Conservation (phyloP, 37 sponge, comb jelly and placozoan species). For the Crambe crambe region DNA sequence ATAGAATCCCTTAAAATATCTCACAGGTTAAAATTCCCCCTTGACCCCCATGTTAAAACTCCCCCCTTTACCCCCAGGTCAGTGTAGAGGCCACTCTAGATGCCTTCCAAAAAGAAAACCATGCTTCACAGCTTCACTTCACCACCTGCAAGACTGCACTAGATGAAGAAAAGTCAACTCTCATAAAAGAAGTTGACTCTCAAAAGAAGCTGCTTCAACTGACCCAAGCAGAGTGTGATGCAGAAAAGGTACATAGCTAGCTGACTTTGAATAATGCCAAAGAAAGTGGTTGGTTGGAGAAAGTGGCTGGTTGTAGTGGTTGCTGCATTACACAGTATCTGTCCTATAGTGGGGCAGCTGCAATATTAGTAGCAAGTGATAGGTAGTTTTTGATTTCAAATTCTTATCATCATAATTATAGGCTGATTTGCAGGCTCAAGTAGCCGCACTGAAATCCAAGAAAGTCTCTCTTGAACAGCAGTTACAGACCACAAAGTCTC, state of each 20-base stretch:
- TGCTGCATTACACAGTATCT: not conserved
- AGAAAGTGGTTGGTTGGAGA: no score
- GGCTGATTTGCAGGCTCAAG: not conserved
- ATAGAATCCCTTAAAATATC: no score
- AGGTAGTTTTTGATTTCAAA: not conserved
- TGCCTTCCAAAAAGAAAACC: not conserved
- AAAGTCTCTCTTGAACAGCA: not conserved
- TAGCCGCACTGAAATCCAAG: not conserved
- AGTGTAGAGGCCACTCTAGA: not conserved
- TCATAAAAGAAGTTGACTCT: not conserved
- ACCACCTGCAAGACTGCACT: not conserved
- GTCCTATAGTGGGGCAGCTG: not conserved
- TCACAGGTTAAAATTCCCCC: no score
- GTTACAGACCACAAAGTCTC: not conserved
- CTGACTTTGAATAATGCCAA: no score
- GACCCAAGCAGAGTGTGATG: not conserved
- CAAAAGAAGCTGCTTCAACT: not conserved
- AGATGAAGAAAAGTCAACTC: not conserved
- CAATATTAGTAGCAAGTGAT: not conserved
- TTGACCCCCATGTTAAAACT: no score
- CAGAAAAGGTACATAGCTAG: constrained; percentile 9
- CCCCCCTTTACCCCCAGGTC: no score
- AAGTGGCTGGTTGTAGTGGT: not conserved
- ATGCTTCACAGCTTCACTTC: not conserved
- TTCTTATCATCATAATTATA: not conserved